Evolutionary conservation across 2,113 vertebrate genomes (phyloP).

Genomic region (Tyto alba): DNA sequence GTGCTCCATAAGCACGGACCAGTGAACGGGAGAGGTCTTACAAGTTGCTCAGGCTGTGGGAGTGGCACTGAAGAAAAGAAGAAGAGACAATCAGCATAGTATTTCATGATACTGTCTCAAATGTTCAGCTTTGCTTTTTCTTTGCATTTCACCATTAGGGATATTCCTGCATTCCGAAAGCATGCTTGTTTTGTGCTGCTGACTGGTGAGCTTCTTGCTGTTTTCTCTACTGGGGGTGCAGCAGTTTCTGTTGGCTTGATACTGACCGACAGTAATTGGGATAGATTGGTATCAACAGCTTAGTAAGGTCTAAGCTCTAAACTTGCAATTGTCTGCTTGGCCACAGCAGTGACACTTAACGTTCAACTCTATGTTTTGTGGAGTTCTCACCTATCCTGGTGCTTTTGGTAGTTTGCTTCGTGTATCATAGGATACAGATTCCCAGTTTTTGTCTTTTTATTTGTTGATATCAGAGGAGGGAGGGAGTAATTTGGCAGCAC

Average conservation of each 20-base stretch:
- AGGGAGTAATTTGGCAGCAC: neutral
- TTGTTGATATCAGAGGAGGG: neutral
- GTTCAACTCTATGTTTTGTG: neutral
- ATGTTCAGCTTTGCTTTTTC: neutral
- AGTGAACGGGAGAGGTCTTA: neutral
- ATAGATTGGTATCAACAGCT: neutral
- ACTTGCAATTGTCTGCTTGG: accelerated
- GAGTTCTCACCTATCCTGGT: neutral
- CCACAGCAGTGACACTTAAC: accelerated
- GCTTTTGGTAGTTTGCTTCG: neutral
- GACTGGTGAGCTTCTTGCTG: neutral
- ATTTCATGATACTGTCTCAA: neutral
- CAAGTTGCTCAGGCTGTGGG: accelerated
- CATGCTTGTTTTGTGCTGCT: neutral
- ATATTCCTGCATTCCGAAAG: neutral
- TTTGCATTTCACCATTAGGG: neutral
- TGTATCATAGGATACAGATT: neutral
- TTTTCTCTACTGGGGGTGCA: neutral
- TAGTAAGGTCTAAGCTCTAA: neutral
- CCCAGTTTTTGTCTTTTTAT: neutral
- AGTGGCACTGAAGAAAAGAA: neutral
- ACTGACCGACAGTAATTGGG: accelerated
- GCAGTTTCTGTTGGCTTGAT: neutral
- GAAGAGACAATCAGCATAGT: neutral
- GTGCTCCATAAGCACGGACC: accelerated